Base-by-base conservation (phyloP, 2,888 invertebrate genomes). In the Elmis aenea region DNA sequence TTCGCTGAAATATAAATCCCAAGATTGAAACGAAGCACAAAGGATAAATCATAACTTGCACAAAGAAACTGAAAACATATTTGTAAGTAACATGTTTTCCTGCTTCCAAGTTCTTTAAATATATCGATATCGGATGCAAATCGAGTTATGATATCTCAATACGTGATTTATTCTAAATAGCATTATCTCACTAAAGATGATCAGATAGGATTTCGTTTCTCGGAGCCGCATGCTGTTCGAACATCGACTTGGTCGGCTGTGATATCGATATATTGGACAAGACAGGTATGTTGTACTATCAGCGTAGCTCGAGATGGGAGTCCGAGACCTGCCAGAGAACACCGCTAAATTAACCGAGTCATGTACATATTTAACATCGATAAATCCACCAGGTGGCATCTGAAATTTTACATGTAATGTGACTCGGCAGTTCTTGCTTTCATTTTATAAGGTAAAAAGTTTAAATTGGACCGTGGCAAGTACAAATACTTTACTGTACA, bases 101-200 rank as follows among this genome's bases (percentile, higher is more conserved):
- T 38, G 29, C 42, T 36, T 39, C 38, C 33, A 35, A 34, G 24
- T 44, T 41, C 25, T 29, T 25, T 23, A 26, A 33, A 45, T 47
- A 45, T 47, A 47, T 47, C 24, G 42, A 37, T 42, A 30, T 30
- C 28, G 37, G 37, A 47, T 47, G 47, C 47, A 42, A 47, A 47
- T 47, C 40, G 31, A 30, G 21, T 37, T 37, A 34, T 39, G 32
- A 33, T 38, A 42, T 33, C 39, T 26, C 31, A 23, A 33, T 45
- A 42, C 16, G 15, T 34, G 35, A 35, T 42, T 45, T 38, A 42
- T 36, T 28, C 18, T 35, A 28, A 38, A 46, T 30, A 32, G 25
- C 29, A 36, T 36, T 24, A 35, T 31, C 31, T 40, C 35, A 36
- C 31, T 40, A 36, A 34, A 24, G 31, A 23, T 27, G 40, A 40